Conservation (phyloP, 2,888 invertebrate species). For the Sclerodermus sp. region DNA sequence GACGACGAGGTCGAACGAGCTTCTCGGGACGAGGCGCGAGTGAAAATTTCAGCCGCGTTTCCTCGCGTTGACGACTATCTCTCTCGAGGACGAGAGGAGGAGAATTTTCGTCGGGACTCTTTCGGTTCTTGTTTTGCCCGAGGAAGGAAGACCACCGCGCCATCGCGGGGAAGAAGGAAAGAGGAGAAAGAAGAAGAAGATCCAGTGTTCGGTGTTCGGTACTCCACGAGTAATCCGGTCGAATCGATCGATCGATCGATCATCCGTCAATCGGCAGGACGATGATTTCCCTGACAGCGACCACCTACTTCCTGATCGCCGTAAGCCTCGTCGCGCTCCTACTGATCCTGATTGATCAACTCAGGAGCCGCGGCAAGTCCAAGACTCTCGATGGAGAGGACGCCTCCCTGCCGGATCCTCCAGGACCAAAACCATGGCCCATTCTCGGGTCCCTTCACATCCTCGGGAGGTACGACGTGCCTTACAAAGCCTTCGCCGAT, state of each 20-base stretch:
- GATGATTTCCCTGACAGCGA: conserved; percentile 36
- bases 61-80: too few species aligned
- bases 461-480: conserved; percentile 63
- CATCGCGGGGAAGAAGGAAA: background rate
- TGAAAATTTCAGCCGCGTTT: too few species aligned
- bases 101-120: too few species aligned
- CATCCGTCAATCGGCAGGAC: background rate
- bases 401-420: conserved; percentile 51
- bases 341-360: conserved; percentile 38
- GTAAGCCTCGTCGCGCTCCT: conserved; percentile 32
- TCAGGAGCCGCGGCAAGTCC: conserved; percentile 19
- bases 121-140: too few species aligned
- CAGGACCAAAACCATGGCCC: conserved; percentile 62
- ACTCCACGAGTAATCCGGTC: too few species aligned
- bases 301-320: conserved; percentile 41
- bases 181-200: too few species aligned
- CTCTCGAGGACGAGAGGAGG: too few species aligned
- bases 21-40: too few species aligned
- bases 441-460: conserved; percentile 64
- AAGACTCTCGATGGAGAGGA: conserved; percentile 26
- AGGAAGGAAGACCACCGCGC: too few species aligned
- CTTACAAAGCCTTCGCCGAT: conserved; percentile 64
- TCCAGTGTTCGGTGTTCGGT: too few species aligned
- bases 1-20: too few species aligned
- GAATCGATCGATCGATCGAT: too few species aligned